Conservation (phyloP, 2,113 vertebrate genomes). For the Ramphastos sulfuratus region DNA sequence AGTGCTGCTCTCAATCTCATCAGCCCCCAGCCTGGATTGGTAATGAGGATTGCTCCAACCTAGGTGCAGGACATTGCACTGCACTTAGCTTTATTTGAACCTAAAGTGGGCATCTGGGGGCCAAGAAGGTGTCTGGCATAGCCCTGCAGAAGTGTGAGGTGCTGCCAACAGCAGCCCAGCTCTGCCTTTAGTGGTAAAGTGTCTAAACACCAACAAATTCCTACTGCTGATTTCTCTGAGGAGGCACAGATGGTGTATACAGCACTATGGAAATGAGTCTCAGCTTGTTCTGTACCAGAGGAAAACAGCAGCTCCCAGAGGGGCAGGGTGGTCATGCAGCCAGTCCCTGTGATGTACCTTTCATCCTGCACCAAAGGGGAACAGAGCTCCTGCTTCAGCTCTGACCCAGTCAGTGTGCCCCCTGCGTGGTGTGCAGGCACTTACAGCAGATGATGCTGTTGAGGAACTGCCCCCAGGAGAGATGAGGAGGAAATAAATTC, state of each 20-base stretch:
- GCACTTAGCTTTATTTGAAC: too few species aligned
- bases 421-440: not conserved
- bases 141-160: not conserved
- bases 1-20: too few species aligned
- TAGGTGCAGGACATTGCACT: too few species aligned
- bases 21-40: too few species aligned
- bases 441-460: not conserved
- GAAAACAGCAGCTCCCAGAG: not conserved
- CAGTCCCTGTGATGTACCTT: not conserved
- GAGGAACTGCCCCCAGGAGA: not conserved
- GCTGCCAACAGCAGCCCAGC: not conserved
- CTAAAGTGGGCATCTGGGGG: not conserved
- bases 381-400: fast-evolving
- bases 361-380: fast-evolving
- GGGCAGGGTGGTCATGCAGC: not conserved
- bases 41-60: too few species aligned
- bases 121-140: not conserved
- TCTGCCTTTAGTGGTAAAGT: not conserved
- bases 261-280: not conserved
- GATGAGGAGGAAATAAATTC: not conserved
- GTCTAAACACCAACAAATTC: not conserved
- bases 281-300: not conserved
- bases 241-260: not conserved
- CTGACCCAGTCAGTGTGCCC: not conserved
- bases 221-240: not conserved